Base-by-base conservation (phyloP, 2,888 invertebrate genomes). In the Phortica magna region DNA sequence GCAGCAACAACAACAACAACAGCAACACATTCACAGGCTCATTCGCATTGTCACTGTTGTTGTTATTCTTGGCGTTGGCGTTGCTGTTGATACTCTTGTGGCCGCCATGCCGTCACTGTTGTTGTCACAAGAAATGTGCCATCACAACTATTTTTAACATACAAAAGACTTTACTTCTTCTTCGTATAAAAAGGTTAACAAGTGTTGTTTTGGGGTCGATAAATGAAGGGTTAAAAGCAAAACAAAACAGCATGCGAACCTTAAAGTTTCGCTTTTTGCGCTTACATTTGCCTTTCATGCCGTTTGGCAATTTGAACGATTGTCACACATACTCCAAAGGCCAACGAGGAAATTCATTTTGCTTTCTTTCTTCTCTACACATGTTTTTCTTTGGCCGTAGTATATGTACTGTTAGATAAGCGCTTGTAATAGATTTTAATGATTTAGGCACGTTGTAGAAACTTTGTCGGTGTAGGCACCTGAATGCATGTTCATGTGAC, bases 21-120 rank as follows among this genome's bases (percentile, higher is more conserved):
- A 31, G 31, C 31, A 31, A 31, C 19, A 73, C 73, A 75, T 72
- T 67, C 59, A 53, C 14, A 57, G 57, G 57, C 70, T 71, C 70
- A 57, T 71, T 73, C 59, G 80, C 80, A 80, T 74, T 77, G 76
- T 73, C 77, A 61, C 64, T 75, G 73, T 76, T 78, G 76, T 67
- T 73, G 74, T 74, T 78, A 76, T 77, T 73, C 77, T 76, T 71
- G 57, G 55, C 7, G 53, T 71, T 72, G 71, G 75, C 7, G 53
- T 71, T 72, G 71, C 74, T 78, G 74, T 77, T 73, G 64, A 7
- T 39, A 22, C 39, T 7, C 31, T 64, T 68, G 74, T 76, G 41
- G 77, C 73, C 6, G 43, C 43, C 43, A 7, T 14, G 14, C 1
- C 48, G 48, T 48, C 48, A 48, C 14, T 48, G 48, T 14, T 48